Base-by-base conservation (phyloP, 1,140 invertebrate species). In the Drosophila ambigua region DNA sequence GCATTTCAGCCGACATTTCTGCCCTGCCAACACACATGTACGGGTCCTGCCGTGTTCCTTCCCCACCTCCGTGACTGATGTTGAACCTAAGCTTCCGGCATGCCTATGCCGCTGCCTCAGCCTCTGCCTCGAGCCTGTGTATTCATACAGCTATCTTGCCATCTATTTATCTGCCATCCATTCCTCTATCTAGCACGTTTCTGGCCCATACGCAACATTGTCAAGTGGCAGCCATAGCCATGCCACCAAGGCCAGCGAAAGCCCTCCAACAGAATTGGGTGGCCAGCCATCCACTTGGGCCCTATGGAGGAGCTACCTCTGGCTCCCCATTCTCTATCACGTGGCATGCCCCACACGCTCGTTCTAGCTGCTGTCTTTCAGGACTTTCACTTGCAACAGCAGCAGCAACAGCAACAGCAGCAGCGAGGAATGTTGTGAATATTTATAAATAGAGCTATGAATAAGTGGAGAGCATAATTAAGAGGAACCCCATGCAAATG, bases 201-300 rank as follows among this genome's bases (percentile, higher is more conserved):
- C 35, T 39, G 11, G 35, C 35, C 35, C 35, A 39, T 13, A 39
- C 11, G 35, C 35, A 39, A 13, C 35, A 4, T 39, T 39, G 35
- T 39, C 35, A 39, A 39, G 35, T 13, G 35, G 35, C 35, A 39
- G 35, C 11, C 4, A 39, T 4, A 39, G 35, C 35, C 35, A 13
- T 28, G 35, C 35, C 11, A 39, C 35, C 67, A 69, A 71, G 39
- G 53, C 53, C 65, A 24, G 31, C 48, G 52, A 66, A 68, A 9
- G 51, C 35, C 24, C 20, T 16, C 16, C 6, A 20, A 20, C 13
- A 23, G 13, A 23, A 35, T 45, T 65, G 26, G 15, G 39, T 35
- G 16, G 63, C 28, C 45, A 46, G 2, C 28, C 55, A 35, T 15
- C 13, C 57, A 35, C 57, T 59, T 13, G 31, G 2, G 3, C 2